Evolutionary conservation across 2,888 invertebrate genomes (phyloP).

Genomic region (Falcaria lacertinaria): DNA sequence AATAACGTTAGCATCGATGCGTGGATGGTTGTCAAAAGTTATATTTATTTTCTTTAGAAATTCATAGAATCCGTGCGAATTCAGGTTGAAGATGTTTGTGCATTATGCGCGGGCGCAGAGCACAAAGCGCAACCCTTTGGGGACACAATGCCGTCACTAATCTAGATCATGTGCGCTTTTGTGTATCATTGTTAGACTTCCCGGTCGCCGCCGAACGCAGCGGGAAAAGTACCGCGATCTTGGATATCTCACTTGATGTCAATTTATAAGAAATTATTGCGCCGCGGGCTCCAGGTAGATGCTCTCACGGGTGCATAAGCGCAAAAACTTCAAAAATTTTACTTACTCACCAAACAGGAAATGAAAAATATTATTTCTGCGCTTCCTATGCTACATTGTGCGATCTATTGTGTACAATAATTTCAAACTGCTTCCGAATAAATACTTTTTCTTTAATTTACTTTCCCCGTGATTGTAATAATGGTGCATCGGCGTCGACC

Average conservation of each 20-base stretch:
- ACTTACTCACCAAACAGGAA: conserved; percentile 65
- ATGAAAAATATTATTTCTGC: conserved; percentile 66
- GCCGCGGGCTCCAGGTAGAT: conserved; percentile 69
- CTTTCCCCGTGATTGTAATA: conserved; percentile 41
- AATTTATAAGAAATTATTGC: conserved; percentile 75
- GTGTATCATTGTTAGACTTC: conserved; percentile 49
- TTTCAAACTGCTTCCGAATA: conserved; percentile 35
- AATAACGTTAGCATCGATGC: conserved; percentile 70
- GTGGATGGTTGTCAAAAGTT: conserved; percentile 74
- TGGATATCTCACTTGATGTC: conserved; percentile 77
- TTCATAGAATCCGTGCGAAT: conserved; percentile 75
- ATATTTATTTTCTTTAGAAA: conserved; percentile 79
- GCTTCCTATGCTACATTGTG: conserved; percentile 53
- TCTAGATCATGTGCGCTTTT: conserved; percentile 77
- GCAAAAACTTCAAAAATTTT: conserved; percentile 59
- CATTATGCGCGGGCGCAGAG: conserved; percentile 52
- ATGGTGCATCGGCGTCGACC: conserved; percentile 31
- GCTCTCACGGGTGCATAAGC: conserved; percentile 66
- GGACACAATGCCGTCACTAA: conserved; percentile 77
- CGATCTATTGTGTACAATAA: conserved; percentile 24
- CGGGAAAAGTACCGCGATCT: conserved; percentile 48
- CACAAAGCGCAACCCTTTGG: conserved; percentile 75
- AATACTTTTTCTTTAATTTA: conserved; percentile 29
- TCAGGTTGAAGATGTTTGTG: conserved; percentile 70
- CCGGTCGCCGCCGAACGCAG: conserved; percentile 29